Evolutionary conservation across 2,797 vertebrate genomes (phyloP), one percentile per base, ranked within the genome.

Genomic region (Sebastes minor): DNA sequence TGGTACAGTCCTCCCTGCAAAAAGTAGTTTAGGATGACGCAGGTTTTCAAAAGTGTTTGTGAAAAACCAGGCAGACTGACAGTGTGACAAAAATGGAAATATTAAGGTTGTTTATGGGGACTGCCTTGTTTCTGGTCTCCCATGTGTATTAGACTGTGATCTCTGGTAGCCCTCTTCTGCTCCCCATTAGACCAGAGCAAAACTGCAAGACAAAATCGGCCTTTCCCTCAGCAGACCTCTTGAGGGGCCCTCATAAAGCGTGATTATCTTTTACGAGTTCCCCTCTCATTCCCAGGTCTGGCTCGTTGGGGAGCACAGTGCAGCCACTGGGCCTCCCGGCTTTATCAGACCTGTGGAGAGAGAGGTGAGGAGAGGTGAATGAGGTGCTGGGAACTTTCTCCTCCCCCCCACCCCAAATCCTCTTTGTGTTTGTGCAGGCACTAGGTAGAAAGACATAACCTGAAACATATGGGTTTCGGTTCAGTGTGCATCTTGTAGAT

Each of bases 261-360:
- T 90, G 85, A 94, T 94, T 93, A 92, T 92, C 87, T 92, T 95
- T 95, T 92, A 95, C n/a, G 86, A 92, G 92, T 90, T 94, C 86
- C 85, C 77, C 84, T 94, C 92, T 93, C 82, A 65, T 86, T 93
- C 88, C 80, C 89, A 87, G 82, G 83, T 93, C 78, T 87, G 86
- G 81, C 76, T 81, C 74, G 59, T 82, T 82, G 76, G 74, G 66
- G 76, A 83, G 78, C 88, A 73, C 72, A 63, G 78, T 73, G 82
- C 85, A 72, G 80, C 83, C 69, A 67, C 72, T 61, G 84, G 82
- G 89, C 90, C 85, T 90, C 82, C 38, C n/a, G 77, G 70, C 72
- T 87, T 88, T 86, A 83, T 89, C 87, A 80, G 79, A 75, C 76
- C 46, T 71, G 68, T 72, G 82, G 74, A 82, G n/a, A 16, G 70